Conservation (phyloP, 2,113 vertebrate species). For the Phocoena sinus region DNA sequence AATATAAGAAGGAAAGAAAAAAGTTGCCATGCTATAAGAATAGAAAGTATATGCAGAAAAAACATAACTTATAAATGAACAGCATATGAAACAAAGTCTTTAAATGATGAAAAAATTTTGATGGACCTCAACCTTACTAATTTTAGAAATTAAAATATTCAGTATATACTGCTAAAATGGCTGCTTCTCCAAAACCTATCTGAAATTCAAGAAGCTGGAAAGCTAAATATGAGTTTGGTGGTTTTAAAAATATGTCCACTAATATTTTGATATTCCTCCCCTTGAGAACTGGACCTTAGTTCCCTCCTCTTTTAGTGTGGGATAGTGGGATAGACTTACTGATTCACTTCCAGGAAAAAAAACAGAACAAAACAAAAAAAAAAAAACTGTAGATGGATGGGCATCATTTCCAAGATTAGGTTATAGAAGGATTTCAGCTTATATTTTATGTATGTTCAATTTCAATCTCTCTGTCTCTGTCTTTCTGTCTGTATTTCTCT, state of each 20-base stretch:
- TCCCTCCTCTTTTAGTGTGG: neutral
- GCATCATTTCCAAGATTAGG: neutral
- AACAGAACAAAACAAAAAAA: neutral
- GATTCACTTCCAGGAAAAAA: neutral
- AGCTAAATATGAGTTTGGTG: neutral
- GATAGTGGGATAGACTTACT: neutral
- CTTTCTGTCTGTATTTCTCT: neutral
- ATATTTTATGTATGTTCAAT: neutral
- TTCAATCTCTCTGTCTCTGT: neutral
- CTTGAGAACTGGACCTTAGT: neutral
- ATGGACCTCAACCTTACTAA: neutral
- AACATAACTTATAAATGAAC: neutral
- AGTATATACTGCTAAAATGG: neutral
- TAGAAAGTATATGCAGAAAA: neutral
- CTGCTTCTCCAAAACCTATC: neutral
- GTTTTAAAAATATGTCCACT: neutral
- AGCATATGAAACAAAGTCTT: neutral
- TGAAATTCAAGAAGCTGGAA: neutral
- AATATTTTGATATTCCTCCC: neutral
- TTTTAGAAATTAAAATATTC: constrained; percentile 29
- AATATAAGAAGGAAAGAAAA: constrained; percentile 25
- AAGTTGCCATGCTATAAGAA: neutral
- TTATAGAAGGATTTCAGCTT: neutral
- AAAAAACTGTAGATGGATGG: neutral
- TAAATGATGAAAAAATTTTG: neutral